These are phyloP conservation scores for Ellobium chinense DNA, from an alignment of 2,888 invertebrate genomes.

Conservation along the genomic window DNA sequence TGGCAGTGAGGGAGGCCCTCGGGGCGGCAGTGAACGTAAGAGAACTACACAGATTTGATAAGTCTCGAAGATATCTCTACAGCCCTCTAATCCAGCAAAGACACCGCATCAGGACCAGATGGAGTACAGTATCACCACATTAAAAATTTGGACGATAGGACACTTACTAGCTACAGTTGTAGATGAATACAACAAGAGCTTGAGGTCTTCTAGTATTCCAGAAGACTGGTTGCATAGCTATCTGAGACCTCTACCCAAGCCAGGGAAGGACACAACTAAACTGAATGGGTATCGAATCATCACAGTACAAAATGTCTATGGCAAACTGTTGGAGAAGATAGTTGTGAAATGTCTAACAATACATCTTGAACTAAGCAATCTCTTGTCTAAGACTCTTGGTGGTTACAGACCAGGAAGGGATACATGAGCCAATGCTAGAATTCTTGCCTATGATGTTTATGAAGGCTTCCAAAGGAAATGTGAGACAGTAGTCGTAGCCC, in stretches of 20 bases:
- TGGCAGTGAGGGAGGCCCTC: no score
- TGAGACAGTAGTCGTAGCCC: neutral
- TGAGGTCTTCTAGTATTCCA: neutral
- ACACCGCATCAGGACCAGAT: no score
- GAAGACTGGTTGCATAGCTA: neutral
- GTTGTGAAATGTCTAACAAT: neutral
- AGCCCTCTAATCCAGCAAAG: no score
- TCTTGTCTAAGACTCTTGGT: no score
- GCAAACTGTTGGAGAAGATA: neutral
- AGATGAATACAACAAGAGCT: neutral
- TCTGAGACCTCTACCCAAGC: neutral
- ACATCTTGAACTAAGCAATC: no score
- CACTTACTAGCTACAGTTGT: neutral
- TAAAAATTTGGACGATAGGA: no score
- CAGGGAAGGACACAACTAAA: neutral
- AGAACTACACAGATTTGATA: no score
- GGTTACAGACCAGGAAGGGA: neutral
- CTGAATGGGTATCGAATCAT: neutral
- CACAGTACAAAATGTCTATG: neutral
- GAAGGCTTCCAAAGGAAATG: neutral
- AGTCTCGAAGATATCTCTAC: no score
- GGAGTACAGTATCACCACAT: no score
- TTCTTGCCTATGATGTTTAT: neutral
- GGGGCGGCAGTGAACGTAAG: no score
- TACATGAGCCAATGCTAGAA: neutral